Evolutionary conservation across 2,888 invertebrate species (phyloP).

Genomic region (Trichopoda pennipes): DNA sequence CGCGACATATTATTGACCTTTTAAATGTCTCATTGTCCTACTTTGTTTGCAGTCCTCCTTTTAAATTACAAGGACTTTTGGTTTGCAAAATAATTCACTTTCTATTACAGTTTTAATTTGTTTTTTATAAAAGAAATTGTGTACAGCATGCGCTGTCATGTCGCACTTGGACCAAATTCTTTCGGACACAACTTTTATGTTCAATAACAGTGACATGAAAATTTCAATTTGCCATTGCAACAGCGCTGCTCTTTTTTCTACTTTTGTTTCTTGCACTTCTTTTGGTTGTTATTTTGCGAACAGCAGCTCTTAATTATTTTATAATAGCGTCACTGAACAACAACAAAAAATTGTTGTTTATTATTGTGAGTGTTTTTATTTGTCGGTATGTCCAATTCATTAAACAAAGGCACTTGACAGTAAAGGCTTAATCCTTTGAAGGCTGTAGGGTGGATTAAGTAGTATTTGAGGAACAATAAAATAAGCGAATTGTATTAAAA

Average conservation of each 20-base stretch:
- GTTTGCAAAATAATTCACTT: constrained; percentile 28
- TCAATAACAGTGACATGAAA: constrained; percentile 33
- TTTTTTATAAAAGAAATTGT: constrained; percentile 13
- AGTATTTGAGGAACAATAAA: too few species aligned
- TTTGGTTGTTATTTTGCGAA: constrained; percentile 29
- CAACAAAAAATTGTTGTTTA: constrained; percentile 27
- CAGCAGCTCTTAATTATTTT: constrained; percentile 58
- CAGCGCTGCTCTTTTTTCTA: constrained; percentile 1
- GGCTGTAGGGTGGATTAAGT: not conserved
- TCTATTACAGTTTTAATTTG: constrained; percentile 34
- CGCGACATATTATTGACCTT: too few species aligned
- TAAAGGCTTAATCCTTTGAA: constrained; percentile 24
- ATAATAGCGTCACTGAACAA: constrained; percentile 40
- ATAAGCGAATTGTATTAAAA: too few species aligned
- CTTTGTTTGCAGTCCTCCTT: not conserved
- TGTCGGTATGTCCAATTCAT: constrained; percentile 59
- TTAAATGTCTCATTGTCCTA: too few species aligned
- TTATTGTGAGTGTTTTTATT: constrained; percentile 40
- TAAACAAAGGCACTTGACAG: constrained; percentile 47
- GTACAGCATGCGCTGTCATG: constrained; percentile 22
- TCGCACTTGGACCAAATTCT: constrained; percentile 44
- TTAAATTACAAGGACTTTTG: not conserved
- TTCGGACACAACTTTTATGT: constrained; percentile 14
- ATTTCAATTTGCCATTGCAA: constrained; percentile 51
- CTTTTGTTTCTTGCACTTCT: not conserved